These are phyloP conservation scores for Polyergus mexicanus DNA, from an alignment of 1,140 invertebrate species.

Conservation along the genomic window DNA sequence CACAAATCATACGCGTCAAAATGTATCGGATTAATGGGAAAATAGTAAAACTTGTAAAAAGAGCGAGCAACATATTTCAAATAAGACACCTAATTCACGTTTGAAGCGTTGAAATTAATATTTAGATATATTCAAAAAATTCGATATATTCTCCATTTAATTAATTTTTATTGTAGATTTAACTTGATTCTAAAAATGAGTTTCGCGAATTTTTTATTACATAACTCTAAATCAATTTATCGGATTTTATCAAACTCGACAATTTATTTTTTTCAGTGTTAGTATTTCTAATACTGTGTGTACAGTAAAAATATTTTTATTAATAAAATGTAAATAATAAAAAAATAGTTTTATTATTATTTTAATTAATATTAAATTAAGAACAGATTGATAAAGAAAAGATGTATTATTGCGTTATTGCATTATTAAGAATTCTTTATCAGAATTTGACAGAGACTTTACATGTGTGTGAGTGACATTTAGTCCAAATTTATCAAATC, in stretches of 20 bases:
- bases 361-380: not conserved
- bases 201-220: not conserved
- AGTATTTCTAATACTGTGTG: no score
- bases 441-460: not conserved
- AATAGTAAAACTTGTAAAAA: constrained; percentile 30
- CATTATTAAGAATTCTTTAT: not conserved
- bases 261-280: constrained; percentile 5
- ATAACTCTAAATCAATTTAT: not conserved
- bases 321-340: no score
- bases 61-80: not conserved
- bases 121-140: not conserved
- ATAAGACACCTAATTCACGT: not conserved
- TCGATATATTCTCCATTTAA: not conserved
- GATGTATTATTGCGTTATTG: not conserved
- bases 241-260: not conserved
- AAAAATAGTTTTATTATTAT: no score
- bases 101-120: not conserved
- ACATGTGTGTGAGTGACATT: not conserved
- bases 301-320: no score
- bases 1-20: not conserved
- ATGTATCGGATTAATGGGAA: constrained; percentile 36
- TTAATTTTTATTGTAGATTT: constrained; percentile 8
- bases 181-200: not conserved
- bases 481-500: not conserved
- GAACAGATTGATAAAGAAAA: not conserved